Percentiles rank a stretch among this genome's conserved stretches.
These are phyloP conservation scores for Dascyllus trimaculatus DNA, from an alignment of 2,113 vertebrate genomes.

Conservation along the genomic window DNA sequence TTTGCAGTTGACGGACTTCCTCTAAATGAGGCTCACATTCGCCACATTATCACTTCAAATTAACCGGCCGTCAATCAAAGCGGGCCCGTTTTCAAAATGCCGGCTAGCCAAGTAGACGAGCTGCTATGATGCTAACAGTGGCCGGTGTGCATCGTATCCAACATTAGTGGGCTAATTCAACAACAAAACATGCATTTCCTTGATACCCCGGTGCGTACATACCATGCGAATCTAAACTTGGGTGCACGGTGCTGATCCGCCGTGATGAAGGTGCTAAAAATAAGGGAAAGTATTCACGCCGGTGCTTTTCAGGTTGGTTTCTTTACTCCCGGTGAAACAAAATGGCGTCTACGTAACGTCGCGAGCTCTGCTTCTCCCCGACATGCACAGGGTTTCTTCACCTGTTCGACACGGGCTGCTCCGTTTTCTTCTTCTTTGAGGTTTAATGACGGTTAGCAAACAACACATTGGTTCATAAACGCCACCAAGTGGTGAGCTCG, in stretches of 20 bases:
- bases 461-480: too few species aligned
- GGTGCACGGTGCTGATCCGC: slow-evolving; percentile 61
- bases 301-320: slow-evolving; percentile 78
- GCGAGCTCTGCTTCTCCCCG: slow-evolving; percentile 50
- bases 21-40: fast-evolving
- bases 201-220: slow-evolving; percentile 1
- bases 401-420: slow-evolving; percentile 51
- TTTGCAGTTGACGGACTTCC: fast-evolving
- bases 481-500: too few species aligned
- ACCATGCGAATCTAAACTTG: slow-evolving; percentile 67
- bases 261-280: slow-evolving; percentile 28
- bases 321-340: slow-evolving; percentile 91
- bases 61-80: not conserved
- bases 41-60: not conserved
- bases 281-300: slow-evolving; percentile 65
- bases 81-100: slow-evolving; percentile 70
- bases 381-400: slow-evolving; percentile 48
- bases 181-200: too few species aligned
- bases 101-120: slow-evolving; percentile 60
- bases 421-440: not conserved
- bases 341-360: slow-evolving; percentile 81
- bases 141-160: not conserved
- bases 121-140: slow-evolving; percentile 4
- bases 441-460: too few species aligned
- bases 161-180: not conserved